These are phyloP conservation scores for Tachycineta bicolor DNA, from an alignment of 2,113 vertebrate species.

Conservation along the genomic window DNA sequence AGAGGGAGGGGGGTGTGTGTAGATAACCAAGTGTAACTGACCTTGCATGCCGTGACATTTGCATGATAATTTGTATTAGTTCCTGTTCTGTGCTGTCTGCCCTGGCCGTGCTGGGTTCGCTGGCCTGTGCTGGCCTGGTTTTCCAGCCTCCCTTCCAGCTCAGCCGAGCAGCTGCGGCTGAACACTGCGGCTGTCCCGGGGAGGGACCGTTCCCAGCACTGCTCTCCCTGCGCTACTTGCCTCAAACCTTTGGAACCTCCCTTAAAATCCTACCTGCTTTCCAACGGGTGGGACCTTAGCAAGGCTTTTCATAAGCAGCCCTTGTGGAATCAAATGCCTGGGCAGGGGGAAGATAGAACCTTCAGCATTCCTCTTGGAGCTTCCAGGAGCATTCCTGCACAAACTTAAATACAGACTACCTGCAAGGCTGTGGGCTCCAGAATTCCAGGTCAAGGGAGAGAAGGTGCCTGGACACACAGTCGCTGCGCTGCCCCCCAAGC, in stretches of 20 bases:
- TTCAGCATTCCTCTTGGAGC: not conserved
- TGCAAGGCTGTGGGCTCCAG: not conserved
- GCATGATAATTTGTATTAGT: not conserved
- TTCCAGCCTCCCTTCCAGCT: not conserved
- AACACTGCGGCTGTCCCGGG: not conserved
- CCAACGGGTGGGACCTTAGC: accelerated
- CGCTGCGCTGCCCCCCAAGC: accelerated
- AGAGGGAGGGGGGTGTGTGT: not conserved
- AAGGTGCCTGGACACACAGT: not conserved
- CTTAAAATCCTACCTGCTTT: not conserved
- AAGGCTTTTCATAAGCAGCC: not conserved
- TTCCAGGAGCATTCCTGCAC: not conserved
- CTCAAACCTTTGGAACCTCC: not conserved
- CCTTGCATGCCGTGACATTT: constrained; percentile 40
- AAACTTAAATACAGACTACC: not conserved
- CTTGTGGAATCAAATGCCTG: not conserved
- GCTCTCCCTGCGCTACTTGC: not conserved
- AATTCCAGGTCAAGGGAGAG: not conserved
- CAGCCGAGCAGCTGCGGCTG: not conserved
- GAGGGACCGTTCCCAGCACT: not conserved
- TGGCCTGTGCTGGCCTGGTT: not conserved
- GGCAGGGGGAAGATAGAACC: not conserved
- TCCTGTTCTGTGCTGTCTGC: not conserved
- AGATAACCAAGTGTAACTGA: constrained; percentile 39
- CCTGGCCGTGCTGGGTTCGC: not conserved